These are phyloP conservation scores for Pangasianodon gigas DNA, from an alignment of 2,113 vertebrate genomes.

Conservation along the genomic window DNA sequence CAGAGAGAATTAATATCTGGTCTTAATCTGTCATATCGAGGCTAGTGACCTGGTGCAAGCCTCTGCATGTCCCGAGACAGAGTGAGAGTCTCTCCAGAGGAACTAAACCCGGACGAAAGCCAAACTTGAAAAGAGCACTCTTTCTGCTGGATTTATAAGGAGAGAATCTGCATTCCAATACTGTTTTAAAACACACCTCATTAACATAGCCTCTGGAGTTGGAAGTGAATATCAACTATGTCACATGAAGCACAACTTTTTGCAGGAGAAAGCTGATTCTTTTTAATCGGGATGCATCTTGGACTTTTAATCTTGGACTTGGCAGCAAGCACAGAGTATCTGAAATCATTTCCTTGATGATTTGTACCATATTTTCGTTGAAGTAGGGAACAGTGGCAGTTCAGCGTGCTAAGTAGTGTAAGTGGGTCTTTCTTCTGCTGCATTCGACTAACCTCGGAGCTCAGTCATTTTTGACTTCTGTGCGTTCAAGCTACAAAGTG, in stretches of 20 bases:
- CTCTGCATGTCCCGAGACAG: not conserved
- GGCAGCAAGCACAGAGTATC: not conserved
- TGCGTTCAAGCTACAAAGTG: not conserved
- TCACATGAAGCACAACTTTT: not conserved
- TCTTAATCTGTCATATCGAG: slow-evolving; percentile 50
- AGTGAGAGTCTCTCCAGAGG: not conserved
- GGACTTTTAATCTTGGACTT: not conserved
- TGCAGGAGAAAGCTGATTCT: not conserved
- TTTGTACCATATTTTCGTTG: not conserved
- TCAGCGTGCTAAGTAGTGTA: not conserved
- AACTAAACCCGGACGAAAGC: not conserved
- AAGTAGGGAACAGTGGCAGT: not conserved
- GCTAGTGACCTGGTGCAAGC: slow-evolving; percentile 25
- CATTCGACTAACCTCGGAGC: not conserved
- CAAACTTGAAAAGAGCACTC: slow-evolving; percentile 14
- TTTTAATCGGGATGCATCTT: not conserved
- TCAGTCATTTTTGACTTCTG: not conserved
- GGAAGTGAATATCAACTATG: not conserved
- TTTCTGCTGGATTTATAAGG: slow-evolving; percentile 12
- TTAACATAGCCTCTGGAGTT: not conserved
- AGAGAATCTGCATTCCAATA: not conserved
- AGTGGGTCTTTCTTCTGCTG: not conserved
- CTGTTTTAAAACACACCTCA: not conserved
- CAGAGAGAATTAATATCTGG: slow-evolving; percentile 50
- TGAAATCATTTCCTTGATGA: not conserved